phyloP scores from a whole-genome alignment of 2,888 invertebrate species.

The Tenthredo notha region DNA sequence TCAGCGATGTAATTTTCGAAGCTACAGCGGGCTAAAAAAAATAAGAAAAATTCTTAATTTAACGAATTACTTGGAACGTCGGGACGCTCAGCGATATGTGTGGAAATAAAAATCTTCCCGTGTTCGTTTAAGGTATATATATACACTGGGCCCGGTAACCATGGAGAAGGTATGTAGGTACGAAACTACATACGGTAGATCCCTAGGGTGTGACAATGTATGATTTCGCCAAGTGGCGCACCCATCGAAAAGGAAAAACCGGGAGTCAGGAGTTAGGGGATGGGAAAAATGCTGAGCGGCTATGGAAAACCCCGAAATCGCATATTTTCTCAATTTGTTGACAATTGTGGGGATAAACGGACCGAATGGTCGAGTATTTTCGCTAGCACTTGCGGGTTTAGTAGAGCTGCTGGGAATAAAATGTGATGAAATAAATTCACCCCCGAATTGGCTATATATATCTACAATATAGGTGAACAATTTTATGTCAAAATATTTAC shows the following conservation, averaged over 20 bases:
- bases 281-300: neutral
- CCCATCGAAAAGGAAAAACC: neutral
- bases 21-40: no score
- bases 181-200: neutral
- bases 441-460: neutral
- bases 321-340: slow-evolving; percentile 18
- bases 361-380: slow-evolving; percentile 5
- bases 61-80: neutral
- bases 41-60: slow-evolving; percentile 15
- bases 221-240: slow-evolving; percentile 38
- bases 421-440: neutral
- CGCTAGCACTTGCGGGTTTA: neutral
- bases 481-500: neutral
- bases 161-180: slow-evolving; percentile 10
- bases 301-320: neutral
- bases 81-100: neutral
- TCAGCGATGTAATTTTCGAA: no score
- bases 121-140: neutral
- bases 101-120: slow-evolving; percentile 2
- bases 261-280: neutral
- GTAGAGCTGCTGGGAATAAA: neutral
- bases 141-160: neutral
- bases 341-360: slow-evolving; percentile 2
- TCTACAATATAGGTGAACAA: neutral
- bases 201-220: slow-evolving; percentile 38